Conservation (phyloP, 1,140 invertebrate species). For the Drosophila lowei region DNA sequence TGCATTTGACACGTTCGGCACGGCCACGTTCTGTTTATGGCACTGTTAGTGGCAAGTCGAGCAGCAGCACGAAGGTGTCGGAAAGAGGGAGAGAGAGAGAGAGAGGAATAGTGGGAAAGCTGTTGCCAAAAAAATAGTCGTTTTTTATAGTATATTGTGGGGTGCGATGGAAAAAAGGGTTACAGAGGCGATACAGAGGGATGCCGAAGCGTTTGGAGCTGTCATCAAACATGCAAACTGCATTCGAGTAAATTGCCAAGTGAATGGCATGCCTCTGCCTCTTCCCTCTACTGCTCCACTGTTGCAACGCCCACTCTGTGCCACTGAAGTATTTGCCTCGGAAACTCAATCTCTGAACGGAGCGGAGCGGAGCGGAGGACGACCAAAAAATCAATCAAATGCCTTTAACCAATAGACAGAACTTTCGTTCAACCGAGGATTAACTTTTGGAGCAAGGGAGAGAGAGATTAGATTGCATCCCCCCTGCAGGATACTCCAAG, state of each 20-base stretch:
- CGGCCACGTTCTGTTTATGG: constrained; percentile 45
- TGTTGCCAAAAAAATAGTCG: constrained; percentile 16
- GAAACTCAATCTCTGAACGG: constrained; percentile 25
- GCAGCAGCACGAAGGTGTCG: not conserved
- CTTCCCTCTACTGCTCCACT: not conserved
- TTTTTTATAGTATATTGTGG: constrained; percentile 18
- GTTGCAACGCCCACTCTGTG: too few relatives aligned
- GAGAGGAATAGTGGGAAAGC: not conserved
- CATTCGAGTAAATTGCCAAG: constrained; percentile 53
- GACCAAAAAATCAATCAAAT: constrained; percentile 41
- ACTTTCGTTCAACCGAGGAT: constrained; percentile 11
- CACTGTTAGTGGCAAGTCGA: constrained; percentile 31
- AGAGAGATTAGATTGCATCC: constrained; percentile 40
- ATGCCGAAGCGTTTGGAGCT: constrained; percentile 33
- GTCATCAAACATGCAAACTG: constrained; percentile 62
- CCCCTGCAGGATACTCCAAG: constrained; percentile 27
- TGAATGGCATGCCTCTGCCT: constrained; percentile 16
- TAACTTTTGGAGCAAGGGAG: constrained; percentile 2
- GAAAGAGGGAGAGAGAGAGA: not conserved
- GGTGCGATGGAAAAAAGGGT: not conserved
- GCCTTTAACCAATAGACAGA: constrained; percentile 34
- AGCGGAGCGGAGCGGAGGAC: not conserved
- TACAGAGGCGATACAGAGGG: too few relatives aligned
- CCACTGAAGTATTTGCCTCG: constrained; percentile 37
- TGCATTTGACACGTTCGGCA: constrained; percentile 72